Conservation (phyloP, 2,888 invertebrate genomes). For the Dasypolia templi region DNA sequence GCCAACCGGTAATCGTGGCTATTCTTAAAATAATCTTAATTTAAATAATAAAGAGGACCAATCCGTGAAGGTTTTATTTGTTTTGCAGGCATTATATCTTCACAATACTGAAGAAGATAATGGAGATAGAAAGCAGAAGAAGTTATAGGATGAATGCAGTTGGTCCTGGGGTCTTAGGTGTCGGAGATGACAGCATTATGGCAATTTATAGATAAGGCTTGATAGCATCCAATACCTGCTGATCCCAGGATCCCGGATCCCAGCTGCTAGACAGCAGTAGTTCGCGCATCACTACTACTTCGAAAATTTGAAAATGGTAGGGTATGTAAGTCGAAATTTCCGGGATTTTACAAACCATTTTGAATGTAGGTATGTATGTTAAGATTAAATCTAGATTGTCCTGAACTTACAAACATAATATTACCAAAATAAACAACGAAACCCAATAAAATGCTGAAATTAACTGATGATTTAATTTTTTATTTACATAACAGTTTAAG, state of each 20-base stretch:
- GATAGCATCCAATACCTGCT: too few relatives aligned
- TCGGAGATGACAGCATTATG: too few relatives aligned
- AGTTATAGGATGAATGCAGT: too few relatives aligned
- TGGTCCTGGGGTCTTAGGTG: too few relatives aligned
- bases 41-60: constrained; percentile 6
- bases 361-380: not conserved
- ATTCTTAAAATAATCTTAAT: constrained; percentile 28
- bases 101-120: not conserved
- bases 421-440: not conserved
- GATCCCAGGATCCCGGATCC: too few relatives aligned
- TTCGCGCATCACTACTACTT: too few relatives aligned
- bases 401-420: not conserved
- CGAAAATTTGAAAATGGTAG: not conserved
- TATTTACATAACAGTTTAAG: constrained; percentile 17
- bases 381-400: not conserved
- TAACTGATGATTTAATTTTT: not conserved
- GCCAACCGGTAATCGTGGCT: constrained; percentile 19
- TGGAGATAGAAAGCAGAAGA: not conserved
- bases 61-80: constrained; percentile 6
- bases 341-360: not conserved
- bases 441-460: not conserved
- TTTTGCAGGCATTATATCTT: not conserved
- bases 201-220: too few relatives aligned
- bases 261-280: not conserved
- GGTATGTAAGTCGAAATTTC: not conserved